Base-by-base conservation (phyloP, 2,888 invertebrate genomes). In the Rhagonycha lutea region DNA sequence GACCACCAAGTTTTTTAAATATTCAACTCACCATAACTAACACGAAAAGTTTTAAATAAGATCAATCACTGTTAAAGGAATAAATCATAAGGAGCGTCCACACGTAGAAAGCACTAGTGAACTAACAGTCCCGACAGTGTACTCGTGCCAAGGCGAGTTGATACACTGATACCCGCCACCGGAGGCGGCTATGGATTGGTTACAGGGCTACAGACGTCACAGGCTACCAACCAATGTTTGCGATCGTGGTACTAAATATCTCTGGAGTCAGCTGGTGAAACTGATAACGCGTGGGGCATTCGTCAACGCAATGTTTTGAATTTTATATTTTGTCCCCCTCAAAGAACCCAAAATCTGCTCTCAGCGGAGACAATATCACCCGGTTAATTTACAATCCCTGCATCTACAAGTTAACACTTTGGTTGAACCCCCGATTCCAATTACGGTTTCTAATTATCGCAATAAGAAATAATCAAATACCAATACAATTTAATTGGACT, bases 161-260 rank as follows among this genome's bases (percentile, higher is more conserved):
- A 85, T 86, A 86, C 85, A 83, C 82, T 85, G 85, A 85, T 85
- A 85, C 85, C 85, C 86, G 86, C 86, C 85, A 85, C 85, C 83
- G 83, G 84, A 83, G 84, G 77, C 81, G 83, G 87, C 87, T 87
- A 88, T 81, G 83, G 85, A 88, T 88, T 88, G 88, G 88, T 86
- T 86, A 86, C 85, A 85, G 85, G 79, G 80, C 79, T 77, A 76
- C 80, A 77, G 87, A 88, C 88, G 88, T 88, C 85, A 85, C 83
- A 75, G 78, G 80, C 82, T 78, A 75, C 79, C 83, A 81, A 82
- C 86, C 87, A 86, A 87, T 87, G 82, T 80, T 80, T 80, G 78
- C 78, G 80, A 83, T 82, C 84, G 83, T 84, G 85, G 85, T 85
- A 84, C 85, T 85, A 85, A 86, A 85, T 84, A 23, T 23, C 83